These are phyloP conservation scores for Ammodytes dubius DNA, from an alignment of 2,113 vertebrate genomes.

Conservation along the genomic window DNA sequence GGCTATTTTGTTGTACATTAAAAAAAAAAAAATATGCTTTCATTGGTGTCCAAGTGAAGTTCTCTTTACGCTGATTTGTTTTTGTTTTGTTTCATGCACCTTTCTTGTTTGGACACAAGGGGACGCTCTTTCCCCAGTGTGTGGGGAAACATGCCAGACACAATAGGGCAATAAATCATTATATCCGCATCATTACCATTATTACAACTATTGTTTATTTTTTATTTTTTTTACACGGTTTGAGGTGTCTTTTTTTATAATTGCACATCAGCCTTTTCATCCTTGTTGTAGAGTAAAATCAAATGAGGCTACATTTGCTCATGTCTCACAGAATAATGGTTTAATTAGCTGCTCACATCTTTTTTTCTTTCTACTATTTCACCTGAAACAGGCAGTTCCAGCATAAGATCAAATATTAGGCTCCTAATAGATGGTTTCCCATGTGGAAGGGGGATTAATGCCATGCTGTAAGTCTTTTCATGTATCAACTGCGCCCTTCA, in stretches of 20 bases:
- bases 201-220: too few species aligned
- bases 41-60: not conserved
- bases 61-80: not conserved
- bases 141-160: constrained; percentile 30
- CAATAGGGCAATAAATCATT: constrained; percentile 61
- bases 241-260: constrained; percentile 5
- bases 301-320: constrained; percentile 14
- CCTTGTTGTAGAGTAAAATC: too few species aligned
- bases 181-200: too few species aligned
- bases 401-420: not conserved
- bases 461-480: constrained; percentile 13
- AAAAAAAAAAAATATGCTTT: not conserved
- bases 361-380: constrained; percentile 37
- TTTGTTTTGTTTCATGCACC: constrained; percentile 40
- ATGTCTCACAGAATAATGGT: not conserved
- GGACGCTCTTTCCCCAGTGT: constrained; percentile 53
- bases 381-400: constrained; percentile 8
- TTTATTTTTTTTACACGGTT: constrained; percentile 46
- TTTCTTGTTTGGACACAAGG: constrained; percentile 59
- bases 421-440: not conserved
- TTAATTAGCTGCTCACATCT: constrained; percentile 21
- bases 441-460: not conserved
- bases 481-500: constrained; percentile 22
- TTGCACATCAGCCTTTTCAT: not conserved
- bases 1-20: not conserved